These are phyloP conservation scores for Alloplasta piceator DNA, from an alignment of 2,888 invertebrate genomes.

Conservation along the genomic window DNA sequence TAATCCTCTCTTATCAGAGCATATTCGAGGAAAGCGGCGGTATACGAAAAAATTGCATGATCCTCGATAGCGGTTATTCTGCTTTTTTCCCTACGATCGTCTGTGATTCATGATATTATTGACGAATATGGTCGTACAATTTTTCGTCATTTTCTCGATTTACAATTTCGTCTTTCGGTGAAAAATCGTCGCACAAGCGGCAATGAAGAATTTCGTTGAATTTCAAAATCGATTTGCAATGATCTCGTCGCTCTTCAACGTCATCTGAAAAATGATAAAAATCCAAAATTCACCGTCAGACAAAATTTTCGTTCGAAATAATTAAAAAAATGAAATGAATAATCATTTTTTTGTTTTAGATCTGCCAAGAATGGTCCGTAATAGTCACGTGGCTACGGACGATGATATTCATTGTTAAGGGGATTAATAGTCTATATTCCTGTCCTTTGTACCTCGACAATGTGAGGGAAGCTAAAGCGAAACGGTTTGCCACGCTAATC, in stretches of 20 bases:
- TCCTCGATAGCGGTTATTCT: not conserved
- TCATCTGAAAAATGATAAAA: conserved; percentile 29
- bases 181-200: not conserved
- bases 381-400: not conserved
- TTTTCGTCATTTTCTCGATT: conserved; percentile 15
- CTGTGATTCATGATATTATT: not conserved
- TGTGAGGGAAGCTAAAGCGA: conserved; percentile 31
- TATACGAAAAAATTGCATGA: not conserved
- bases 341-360: not conserved
- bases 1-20: conserved; percentile 6
- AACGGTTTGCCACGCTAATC: conserved; percentile 36
- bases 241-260: conserved; percentile 28
- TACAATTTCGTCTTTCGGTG: not conserved
- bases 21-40: not conserved
- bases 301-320: not conserved
- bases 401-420: conserved; percentile 3
- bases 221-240: not conserved
- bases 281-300: not conserved
- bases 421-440: conserved; percentile 28
- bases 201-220: not conserved
- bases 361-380: not conserved
- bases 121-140: conserved; percentile 6
- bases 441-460: conserved; percentile 15
- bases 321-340: not conserved
- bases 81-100: conserved; percentile 14